phyloP scores from a whole-genome alignment of 2,113 vertebrate species.

The Bubo scandiacus region DNA sequence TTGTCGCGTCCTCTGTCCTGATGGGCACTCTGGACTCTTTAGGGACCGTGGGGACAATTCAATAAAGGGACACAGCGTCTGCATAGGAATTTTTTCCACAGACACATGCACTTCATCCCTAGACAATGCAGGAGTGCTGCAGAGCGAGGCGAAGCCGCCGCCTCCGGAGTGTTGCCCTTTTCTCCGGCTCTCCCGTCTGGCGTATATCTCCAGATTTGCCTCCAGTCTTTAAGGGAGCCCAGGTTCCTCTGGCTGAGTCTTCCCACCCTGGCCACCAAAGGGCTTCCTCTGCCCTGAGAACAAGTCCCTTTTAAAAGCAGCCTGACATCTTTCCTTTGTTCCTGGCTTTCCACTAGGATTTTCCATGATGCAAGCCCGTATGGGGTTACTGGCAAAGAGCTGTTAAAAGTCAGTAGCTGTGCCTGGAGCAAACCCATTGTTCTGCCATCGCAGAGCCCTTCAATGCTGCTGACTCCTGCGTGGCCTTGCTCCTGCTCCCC shows the following conservation, averaged over 20 bases:
- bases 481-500: slow-evolving; percentile 7
- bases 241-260: slow-evolving; percentile 34
- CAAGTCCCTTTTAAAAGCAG: slow-evolving; percentile 42
- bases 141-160: background rate
- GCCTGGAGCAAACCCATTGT: slow-evolving; percentile 69
- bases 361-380: slow-evolving; percentile 66
- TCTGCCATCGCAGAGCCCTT: slow-evolving; percentile 43
- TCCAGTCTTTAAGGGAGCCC: background rate
- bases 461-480: slow-evolving; percentile 37
- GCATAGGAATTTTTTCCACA: slow-evolving; percentile 46
- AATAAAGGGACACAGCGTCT: background rate
- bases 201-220: slow-evolving; percentile 3
- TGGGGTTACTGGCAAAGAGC: slow-evolving; percentile 60
- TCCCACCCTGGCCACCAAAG: slow-evolving; percentile 32
- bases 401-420: slow-evolving; percentile 66
- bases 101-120: background rate
- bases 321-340: slow-evolving; percentile 65
- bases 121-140: background rate
- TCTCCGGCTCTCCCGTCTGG: background rate
- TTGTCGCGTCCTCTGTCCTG: background rate
- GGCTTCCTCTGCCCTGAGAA: slow-evolving; percentile 3
- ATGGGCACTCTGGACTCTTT: background rate
- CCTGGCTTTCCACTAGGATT: slow-evolving; percentile 65
- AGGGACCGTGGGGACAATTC: slow-evolving; percentile 5
- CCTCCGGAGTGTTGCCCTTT: slow-evolving; percentile 15